Evolutionary conservation across 2,888 invertebrate species (phyloP), one percentile per base, ranked within the genome.

Genomic region (Nemoura dubitans): DNA sequence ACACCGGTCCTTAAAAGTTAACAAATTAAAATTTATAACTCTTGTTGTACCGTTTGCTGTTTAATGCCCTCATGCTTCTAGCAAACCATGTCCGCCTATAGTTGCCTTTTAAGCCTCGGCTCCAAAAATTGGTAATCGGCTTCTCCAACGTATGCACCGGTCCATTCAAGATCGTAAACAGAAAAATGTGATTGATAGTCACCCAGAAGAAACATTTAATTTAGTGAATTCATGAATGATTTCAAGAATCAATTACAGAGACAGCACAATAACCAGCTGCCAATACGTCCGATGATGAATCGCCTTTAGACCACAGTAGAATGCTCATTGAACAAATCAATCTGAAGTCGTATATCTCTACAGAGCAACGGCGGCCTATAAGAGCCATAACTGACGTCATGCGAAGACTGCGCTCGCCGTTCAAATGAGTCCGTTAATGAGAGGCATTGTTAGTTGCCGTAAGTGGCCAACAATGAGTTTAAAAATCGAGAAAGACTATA

Each of bases 141-240:
- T 21, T 21, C 21, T 21, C 59, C 36, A n/a, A n/a, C n/a, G n/a
- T n/a, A 36, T 2, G 59, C 59, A 59, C 2, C 59, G 14, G 59
- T 36, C 59, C 59, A 59, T 36, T 10, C 59, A 21, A 59, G 59
- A 59, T 59, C 59, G 16, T 21, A 21, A 59, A 59, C 59, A 59
- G 59, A 36, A 36, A n/a, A 36, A 36, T 36, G 36, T 59, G 59
- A 59, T 59, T 59, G 59, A 59, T 59, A 7, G 59, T 59, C 59
- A 7, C 59, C 16, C 59, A 59, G 59, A 59, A 59, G 59, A 59
- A 59, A 59, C 59, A 59, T 59, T 59, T 59, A 59, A 59, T 59
- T 59, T 59, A n/a, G 59, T 59, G 59, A 59, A 59, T 21, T 59
- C 59, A 59, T 59, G 59, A 59, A 59, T 59, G 59, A 59, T 59